phyloP scores from a whole-genome alignment of 1,140 invertebrate genomes.

The Oryctes rhinoceros region DNA sequence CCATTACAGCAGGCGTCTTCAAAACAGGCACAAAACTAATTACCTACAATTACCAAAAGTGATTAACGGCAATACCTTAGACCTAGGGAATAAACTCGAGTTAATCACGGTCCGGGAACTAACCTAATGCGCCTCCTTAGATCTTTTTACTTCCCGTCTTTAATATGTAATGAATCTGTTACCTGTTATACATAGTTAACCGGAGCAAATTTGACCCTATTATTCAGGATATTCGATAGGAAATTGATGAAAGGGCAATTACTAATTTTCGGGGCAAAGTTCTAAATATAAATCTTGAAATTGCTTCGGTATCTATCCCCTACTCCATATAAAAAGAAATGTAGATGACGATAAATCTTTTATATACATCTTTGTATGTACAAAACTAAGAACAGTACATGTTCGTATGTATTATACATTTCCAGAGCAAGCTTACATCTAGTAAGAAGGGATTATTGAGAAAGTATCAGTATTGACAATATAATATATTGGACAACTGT shows the following conservation, averaged over 20 bases:
- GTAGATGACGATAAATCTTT: no score
- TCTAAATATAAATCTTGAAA: no score
- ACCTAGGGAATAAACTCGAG: slow-evolving; percentile 3
- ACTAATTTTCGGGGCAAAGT: no score
- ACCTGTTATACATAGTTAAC: neutral
- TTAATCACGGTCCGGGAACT: neutral
- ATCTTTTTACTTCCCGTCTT: neutral
- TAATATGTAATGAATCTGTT: slow-evolving; percentile 1
- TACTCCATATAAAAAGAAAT: no score
- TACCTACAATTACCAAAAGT: slow-evolving; percentile 46
- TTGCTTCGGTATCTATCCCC: no score
- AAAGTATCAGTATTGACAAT: slow-evolving; percentile 11
- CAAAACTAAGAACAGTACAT: neutral
- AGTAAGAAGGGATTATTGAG: neutral
- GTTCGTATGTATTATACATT: neutral
- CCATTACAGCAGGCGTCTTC: slow-evolving; percentile 52
- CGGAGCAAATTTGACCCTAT: neutral
- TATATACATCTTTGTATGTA: no score
- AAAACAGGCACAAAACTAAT: slow-evolving; percentile 50
- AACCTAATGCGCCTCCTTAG: slow-evolving; percentile 3
- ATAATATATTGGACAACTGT: slow-evolving; percentile 2
- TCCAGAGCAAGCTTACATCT: neutral
- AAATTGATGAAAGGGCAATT: neutral
- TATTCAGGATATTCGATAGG: neutral
- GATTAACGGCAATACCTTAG: slow-evolving; percentile 43